phyloP scores from a whole-genome alignment of 2,113 vertebrate genomes.

The Lonchura striata region DNA sequence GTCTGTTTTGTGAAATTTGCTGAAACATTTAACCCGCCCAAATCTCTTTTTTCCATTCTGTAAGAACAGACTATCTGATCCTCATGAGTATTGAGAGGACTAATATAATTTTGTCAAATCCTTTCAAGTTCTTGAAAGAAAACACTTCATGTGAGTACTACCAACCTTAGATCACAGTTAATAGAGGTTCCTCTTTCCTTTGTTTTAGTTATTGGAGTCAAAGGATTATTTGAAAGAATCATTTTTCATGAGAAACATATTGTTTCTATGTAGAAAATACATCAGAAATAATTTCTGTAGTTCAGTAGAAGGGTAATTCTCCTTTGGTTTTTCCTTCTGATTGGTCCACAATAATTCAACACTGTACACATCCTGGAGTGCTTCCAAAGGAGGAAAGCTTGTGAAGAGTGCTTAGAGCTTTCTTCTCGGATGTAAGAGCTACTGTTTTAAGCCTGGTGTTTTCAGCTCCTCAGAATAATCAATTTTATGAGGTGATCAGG shows the following conservation, averaged over 20 bases:
- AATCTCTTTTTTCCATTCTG: neutral
- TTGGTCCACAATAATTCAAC: neutral
- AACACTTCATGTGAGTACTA: neutral
- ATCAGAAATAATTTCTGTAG: neutral
- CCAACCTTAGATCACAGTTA: neutral
- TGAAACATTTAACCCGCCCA: neutral
- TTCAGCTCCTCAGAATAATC: neutral
- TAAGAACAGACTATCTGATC: neutral
- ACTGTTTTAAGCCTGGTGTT: neutral
- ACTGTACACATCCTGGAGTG: rapidly evolving
- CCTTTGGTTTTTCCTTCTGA: neutral
- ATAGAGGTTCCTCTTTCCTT: neutral
- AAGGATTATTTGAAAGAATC: neutral
- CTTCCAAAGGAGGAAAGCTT: neutral
- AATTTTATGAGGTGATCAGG: neutral
- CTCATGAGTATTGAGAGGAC: neutral
- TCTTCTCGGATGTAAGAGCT: neutral
- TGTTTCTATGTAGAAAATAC: neutral
- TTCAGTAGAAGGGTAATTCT: neutral
- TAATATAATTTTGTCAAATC: conserved; percentile 18
- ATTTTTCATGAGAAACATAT: neutral
- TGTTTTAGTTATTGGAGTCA: neutral
- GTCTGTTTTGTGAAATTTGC: neutral
- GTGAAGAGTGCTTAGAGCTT: neutral
- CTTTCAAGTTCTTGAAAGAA: neutral